A percentile compares a stretch with the other conserved stretches of the same genome.
These are phyloP conservation scores for Chrysogorgia sp. DNA, from an alignment of 92 coral and sea anemone species.

Conservation along the genomic window DNA sequence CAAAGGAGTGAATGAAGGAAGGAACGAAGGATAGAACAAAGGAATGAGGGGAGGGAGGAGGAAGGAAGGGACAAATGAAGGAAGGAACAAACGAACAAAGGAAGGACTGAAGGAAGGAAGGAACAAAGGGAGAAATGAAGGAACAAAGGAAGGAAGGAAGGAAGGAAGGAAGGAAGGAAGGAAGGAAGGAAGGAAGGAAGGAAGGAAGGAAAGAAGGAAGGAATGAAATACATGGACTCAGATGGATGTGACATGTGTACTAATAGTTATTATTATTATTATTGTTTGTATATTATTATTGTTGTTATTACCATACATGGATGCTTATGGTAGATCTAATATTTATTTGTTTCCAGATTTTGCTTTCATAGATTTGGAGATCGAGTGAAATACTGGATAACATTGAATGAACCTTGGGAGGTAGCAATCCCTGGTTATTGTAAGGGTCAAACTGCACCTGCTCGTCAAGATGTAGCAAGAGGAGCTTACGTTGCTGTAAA, in stretches of 20 bases:
- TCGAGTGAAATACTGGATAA: conserved; percentile 79
- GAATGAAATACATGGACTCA: background rate
- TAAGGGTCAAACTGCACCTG: background rate
- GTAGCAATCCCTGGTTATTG: background rate
- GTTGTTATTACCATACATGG: no score
- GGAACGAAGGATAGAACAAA: background rate
- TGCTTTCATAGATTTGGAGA: conserved; percentile 89
- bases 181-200: conserved; percentile 5
- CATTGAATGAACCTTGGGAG: conserved; percentile 90
- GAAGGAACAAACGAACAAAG: background rate
- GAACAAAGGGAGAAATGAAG: background rate
- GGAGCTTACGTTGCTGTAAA: conserved; percentile 76
- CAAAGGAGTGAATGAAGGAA: background rate
- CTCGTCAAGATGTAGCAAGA: background rate
- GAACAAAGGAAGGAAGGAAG: conserved; percentile 4
- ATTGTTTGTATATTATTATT: no score
- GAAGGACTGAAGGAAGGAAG: background rate
- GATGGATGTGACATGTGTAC: no score
- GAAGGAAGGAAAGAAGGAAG: conserved; percentile 5
- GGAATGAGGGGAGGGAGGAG: background rate
- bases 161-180: conserved; percentile 2
- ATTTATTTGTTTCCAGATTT: no score
- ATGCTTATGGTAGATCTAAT: no score
- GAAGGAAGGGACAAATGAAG: background rate
- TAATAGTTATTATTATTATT: no score